A percentile compares a stretch with the other conserved stretches of the same genome.
Conservation (phyloP, 2,113 vertebrate genomes). For the Cynocephalus volans region DNA sequence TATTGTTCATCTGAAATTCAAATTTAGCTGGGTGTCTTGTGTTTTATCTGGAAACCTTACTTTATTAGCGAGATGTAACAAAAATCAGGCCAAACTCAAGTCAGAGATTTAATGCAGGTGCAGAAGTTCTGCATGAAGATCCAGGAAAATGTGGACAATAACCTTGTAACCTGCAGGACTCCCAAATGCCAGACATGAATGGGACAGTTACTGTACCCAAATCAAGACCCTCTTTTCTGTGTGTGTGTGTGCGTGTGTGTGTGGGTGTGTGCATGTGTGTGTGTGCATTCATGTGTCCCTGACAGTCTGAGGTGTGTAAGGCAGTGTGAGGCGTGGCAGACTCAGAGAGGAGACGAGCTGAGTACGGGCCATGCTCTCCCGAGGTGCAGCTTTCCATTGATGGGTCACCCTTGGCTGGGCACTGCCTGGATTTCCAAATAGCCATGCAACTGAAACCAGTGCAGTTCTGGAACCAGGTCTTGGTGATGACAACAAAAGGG, state of each 20-base stretch:
- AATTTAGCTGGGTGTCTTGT: neutral
- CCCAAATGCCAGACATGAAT: neutral
- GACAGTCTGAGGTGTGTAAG: neutral
- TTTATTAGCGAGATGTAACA: neutral
- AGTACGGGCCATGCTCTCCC: rapidly evolving
- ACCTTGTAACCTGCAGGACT: neutral
- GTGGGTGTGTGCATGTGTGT: too few species aligned
- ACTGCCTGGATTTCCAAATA: neutral
- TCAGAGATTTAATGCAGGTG: neutral
- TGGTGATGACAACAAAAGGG: neutral
- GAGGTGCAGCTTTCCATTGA: neutral
- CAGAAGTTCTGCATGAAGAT: neutral
- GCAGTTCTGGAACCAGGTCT: neutral
- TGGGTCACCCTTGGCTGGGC: rapidly evolving
- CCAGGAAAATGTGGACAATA: neutral
- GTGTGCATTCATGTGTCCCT: too few species aligned
- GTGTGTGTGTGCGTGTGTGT: too few species aligned
- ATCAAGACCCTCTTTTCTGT: neutral
- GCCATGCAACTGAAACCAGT: neutral
- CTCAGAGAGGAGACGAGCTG: neutral
- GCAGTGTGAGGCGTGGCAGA: neutral
- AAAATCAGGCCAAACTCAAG: neutral
- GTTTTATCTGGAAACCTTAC: neutral
- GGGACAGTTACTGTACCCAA: neutral
- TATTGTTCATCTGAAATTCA: neutral